Percentiles rank a stretch among this genome's conserved stretches.
These are phyloP conservation scores for Lacanobia oleracea DNA, from an alignment of 2,888 invertebrate species.

Conservation along the genomic window DNA sequence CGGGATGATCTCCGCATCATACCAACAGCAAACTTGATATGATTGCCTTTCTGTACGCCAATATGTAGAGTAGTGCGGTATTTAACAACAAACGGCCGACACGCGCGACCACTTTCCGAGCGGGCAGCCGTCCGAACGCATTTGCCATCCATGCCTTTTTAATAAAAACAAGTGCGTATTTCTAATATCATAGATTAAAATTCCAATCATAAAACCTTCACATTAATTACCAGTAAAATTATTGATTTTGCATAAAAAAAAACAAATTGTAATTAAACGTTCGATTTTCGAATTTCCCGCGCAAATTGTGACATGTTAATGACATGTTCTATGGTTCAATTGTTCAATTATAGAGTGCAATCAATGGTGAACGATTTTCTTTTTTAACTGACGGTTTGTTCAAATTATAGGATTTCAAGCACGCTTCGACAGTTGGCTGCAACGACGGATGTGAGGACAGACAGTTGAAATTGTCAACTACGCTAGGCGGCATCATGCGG, in stretches of 20 bases:
- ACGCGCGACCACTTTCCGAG: constrained; percentile 86
- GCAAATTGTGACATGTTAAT: constrained; percentile 65
- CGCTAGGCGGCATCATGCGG: constrained; percentile 64
- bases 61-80: constrained; percentile 88
- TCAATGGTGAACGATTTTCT: constrained; percentile 80
- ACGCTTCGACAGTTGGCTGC: constrained; percentile 75
- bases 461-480: constrained; percentile 71
- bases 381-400: constrained; percentile 82
- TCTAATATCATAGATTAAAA: constrained; percentile 17
- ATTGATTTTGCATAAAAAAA: constrained; percentile 27
- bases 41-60: constrained; percentile 78
- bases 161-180: constrained; percentile 73
- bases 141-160: constrained; percentile 71
- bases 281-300: constrained; percentile 70
- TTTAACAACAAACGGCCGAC: constrained; percentile 86
- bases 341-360: constrained; percentile 81
- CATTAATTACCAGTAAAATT: constrained; percentile 18
- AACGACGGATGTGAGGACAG: constrained; percentile 80
- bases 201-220: constrained; percentile 24
- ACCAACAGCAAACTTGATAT: constrained; percentile 54
- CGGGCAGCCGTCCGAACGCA: constrained; percentile 84
- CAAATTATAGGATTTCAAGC: constrained; percentile 88
- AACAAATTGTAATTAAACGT: constrained; percentile 16
- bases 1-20: constrained; percentile 41
- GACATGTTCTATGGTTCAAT: constrained; percentile 71